Conservation (phyloP, 2,888 invertebrate species). For the Clepsis dumicolana region DNA sequence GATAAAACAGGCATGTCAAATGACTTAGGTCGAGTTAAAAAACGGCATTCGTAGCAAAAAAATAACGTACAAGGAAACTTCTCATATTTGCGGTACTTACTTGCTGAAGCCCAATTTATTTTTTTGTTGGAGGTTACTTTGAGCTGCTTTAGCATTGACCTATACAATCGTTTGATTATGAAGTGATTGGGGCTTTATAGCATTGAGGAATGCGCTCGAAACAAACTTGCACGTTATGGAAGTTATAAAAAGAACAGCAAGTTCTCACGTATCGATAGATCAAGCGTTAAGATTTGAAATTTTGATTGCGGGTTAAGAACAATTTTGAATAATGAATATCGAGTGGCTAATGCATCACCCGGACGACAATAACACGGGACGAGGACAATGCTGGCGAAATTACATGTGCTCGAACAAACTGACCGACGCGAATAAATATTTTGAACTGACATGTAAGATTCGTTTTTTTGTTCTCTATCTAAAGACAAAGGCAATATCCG, state of each 20-base stretch:
- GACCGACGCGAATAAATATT: slow-evolving; percentile 78
- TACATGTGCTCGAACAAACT: slow-evolving; percentile 70
- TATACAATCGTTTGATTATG: slow-evolving; percentile 4
- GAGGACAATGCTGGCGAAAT: slow-evolving; percentile 72
- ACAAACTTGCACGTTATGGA: slow-evolving; percentile 2
- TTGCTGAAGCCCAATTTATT: neutral
- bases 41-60: slow-evolving; percentile 15
- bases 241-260: slow-evolving; percentile 18
- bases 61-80: neutral
- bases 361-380: slow-evolving; percentile 68
- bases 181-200: slow-evolving; percentile 14
- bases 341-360: slow-evolving; percentile 70
- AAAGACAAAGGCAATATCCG: slow-evolving; percentile 83
- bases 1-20: slow-evolving; percentile 43
- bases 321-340: slow-evolving; percentile 67
- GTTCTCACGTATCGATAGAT: slow-evolving; percentile 23
- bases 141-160: neutral
- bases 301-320: slow-evolving; percentile 52
- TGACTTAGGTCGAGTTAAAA: slow-evolving; percentile 16
- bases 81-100: slow-evolving; percentile 6
- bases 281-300: neutral
- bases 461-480: slow-evolving; percentile 70
- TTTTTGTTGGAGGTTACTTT: slow-evolving; percentile 7
- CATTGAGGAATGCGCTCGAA: slow-evolving; percentile 19
- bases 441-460: slow-evolving; percentile 71